These are phyloP conservation scores for Seira musarum DNA, from an alignment of 2,888 invertebrate genomes.

Conservation along the genomic window DNA sequence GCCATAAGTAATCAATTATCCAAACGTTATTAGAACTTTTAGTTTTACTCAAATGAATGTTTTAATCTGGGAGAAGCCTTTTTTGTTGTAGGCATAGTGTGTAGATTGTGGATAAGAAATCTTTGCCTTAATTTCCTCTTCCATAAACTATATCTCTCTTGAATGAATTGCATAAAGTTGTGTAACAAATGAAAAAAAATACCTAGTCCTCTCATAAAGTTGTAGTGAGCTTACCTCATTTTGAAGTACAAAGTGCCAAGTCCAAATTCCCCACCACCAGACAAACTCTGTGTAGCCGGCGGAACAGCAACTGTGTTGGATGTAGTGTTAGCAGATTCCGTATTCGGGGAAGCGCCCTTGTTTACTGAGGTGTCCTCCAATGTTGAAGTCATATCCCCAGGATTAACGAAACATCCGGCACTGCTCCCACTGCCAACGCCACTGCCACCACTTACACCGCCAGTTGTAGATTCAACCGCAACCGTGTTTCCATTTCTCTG, in stretches of 20 bases:
- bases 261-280: conserved; percentile 77
- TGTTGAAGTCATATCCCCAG: conserved; percentile 36
- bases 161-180: no score
- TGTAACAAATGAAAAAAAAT: no score
- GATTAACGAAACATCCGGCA: conserved; percentile 34
- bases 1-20: no score
- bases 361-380: conserved; percentile 16
- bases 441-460: conserved; percentile 17
- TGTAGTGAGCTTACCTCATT: conserved; percentile 77
- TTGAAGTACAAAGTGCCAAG: conserved; percentile 93
- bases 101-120: no score
- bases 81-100: no score
- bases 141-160: no score
- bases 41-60: no score
- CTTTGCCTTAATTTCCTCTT: no score
- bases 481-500: conserved; percentile 66
- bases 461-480: conserved; percentile 26
- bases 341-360: conserved; percentile 41
- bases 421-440: conserved; percentile 26
- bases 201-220: no score
- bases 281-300: conserved; percentile 44
- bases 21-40: no score
- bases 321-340: conserved; percentile 21
- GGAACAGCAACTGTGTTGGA: conserved; percentile 20
- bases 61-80: no score